phyloP scores from a whole-genome alignment of 2,797 vertebrate species.

The Cirrhinus mrigala region DNA sequence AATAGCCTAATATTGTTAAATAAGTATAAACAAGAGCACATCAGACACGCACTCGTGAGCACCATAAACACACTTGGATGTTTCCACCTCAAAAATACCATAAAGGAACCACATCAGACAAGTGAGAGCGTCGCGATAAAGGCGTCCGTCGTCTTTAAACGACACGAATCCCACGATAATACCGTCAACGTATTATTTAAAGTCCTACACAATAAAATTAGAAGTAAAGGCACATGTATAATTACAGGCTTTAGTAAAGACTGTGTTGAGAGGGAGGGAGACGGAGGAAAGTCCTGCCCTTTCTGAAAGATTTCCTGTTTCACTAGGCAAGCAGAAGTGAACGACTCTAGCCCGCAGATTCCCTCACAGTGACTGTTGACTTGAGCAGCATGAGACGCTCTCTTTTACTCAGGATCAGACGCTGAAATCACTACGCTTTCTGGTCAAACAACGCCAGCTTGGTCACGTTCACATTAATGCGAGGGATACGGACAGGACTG shows the following conservation, averaged over 20 bases:
- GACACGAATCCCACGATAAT: conserved; percentile 17
- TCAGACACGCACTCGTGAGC: neutral
- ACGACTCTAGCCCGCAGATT: conserved; percentile 41
- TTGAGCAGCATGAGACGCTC: conserved; percentile 25
- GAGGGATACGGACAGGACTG: neutral
- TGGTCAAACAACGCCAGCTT: neutral
- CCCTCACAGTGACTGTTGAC: conserved; percentile 23
- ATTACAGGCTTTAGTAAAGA: conserved; percentile 51
- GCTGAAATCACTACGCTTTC: neutral
- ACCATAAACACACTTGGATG: neutral
- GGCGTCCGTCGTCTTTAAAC: neutral
- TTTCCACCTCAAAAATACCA: neutral
- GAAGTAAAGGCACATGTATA: conserved; percentile 47
- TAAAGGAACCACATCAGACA: neutral
- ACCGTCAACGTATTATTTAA: conserved; percentile 56
- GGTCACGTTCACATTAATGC: conserved; percentile 37
- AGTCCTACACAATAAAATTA: conserved; percentile 45
- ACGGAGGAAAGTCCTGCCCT: conserved; percentile 64
- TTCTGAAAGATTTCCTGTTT: conserved; percentile 65
- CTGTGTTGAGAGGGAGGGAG: conserved; percentile 49
- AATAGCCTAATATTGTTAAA: neutral
- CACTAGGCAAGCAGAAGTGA: conserved; percentile 44
- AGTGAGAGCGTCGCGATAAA: neutral
- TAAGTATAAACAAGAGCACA: neutral
- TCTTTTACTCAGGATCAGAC: neutral